Base-by-base conservation (phyloP, 2,113 vertebrate species). In the Strix aluco region DNA sequence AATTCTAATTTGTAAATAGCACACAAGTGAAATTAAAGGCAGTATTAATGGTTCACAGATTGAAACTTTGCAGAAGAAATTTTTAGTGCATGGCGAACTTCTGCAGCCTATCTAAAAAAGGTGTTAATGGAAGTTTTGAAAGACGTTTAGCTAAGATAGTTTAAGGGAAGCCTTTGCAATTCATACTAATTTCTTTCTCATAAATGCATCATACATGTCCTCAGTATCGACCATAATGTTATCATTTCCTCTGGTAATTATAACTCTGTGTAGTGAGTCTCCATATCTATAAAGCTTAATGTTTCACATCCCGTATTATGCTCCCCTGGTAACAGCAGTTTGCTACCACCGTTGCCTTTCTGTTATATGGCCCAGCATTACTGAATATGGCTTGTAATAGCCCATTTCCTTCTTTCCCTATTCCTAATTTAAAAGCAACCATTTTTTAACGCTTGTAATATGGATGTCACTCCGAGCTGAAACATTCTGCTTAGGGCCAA, bases 351-450 rank as follows among this genome's bases (percentile, higher is more conserved):
- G 0, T 13, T 88, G 65, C n/a, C n/a, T 87, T 82, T 58, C 46
- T 2, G 3, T 26, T 80, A 16, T 20, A 15, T 7, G 32, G 26
- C 38, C 55, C 38, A 25, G 36, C 9, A 3, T 26, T 32, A 29
- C 70, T 8, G 36, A 66, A 12, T 10, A 19, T 0, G 26, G n/a
- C 25, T 38, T 70, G 38, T 46, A 67, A 82, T 16, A 54, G 70
- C 38, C 23, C 62, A 52, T 66, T 88, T 90, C 58, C 52, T 93
- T 78, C 72, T 74, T 55, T 85, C 42, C 38, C 8, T 46, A 27
- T 21, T 26, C n/a, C 88, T 82, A 32, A 57, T 47, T 94, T 61
- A 55, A 93, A 92, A 96, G 14, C 42, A 81, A 38, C 14, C 6
- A 1, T 4, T 55, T 61, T 63, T 89, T n/a, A 80, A 73, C 0